Evolutionary conservation across 2,797 vertebrate genomes (phyloP).

Genomic region (Lepus oiostolus): DNA sequence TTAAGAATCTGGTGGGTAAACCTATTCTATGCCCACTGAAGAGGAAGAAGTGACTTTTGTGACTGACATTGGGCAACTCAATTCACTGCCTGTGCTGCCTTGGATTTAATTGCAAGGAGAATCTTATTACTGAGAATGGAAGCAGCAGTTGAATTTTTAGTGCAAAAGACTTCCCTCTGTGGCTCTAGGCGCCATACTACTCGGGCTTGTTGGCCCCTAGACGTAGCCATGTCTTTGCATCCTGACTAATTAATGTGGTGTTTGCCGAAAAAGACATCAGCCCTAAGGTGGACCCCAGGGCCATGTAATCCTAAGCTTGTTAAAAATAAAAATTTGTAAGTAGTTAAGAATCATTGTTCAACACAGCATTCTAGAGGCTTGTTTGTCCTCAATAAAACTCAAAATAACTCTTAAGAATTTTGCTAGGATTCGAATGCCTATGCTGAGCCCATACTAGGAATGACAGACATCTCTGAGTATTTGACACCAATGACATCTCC

Average conservation of each 20-base stretch:
- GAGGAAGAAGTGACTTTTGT: background rate
- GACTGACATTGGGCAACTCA: background rate
- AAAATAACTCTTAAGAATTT: constrained; percentile 49
- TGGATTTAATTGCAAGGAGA: background rate
- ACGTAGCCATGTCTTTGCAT: background rate
- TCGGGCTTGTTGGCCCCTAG: background rate
- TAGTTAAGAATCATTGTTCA: constrained; percentile 36
- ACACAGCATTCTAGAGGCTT: background rate
- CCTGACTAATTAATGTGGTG: background rate
- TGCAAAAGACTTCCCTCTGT: background rate
- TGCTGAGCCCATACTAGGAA: background rate
- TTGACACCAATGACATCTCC: background rate
- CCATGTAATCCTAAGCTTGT: constrained; percentile 54
- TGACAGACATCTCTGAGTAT: constrained; percentile 27
- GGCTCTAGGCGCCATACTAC: background rate
- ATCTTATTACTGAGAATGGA: constrained; percentile 42
- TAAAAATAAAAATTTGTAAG: constrained; percentile 27
- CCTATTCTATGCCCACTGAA: background rate
- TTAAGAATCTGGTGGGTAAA: background rate
- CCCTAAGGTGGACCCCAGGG: background rate
- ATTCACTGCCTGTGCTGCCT: background rate
- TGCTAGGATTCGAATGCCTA: background rate
- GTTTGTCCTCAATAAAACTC: constrained; percentile 51
- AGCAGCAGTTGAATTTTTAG: background rate
- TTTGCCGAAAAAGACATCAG: constrained; percentile 13